Evolutionary conservation across 2,797 vertebrate genomes (phyloP).

Genomic region (Zalophus californianus): DNA sequence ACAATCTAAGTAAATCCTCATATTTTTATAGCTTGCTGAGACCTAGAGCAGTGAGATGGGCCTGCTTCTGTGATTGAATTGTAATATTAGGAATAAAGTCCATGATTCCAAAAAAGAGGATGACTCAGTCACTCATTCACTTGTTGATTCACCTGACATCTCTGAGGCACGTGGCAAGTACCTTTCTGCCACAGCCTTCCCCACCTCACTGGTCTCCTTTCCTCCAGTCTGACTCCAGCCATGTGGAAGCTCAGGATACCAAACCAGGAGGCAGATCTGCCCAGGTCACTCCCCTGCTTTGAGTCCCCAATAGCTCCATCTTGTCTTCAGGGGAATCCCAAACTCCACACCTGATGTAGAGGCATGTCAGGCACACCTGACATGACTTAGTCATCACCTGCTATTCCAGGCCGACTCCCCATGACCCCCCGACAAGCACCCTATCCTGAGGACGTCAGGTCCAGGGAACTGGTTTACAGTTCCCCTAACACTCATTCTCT

Average conservation of each 20-base stretch:
- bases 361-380: too few species aligned
- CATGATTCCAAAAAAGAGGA: background rate
- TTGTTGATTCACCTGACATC: background rate
- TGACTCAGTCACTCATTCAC: background rate
- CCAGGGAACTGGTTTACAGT: background rate
- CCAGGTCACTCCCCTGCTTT: background rate
- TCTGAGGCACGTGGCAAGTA: background rate
- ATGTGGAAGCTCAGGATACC: background rate
- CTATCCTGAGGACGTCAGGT: accelerated
- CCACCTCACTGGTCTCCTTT: background rate
- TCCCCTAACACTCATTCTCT: accelerated
- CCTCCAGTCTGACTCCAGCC: background rate
- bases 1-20: background rate
- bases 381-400: background rate
- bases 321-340: background rate
- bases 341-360: background rate
- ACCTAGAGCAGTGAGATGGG: background rate
- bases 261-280: background rate
- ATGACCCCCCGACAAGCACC: accelerated
- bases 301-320: background rate
- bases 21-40: background rate
- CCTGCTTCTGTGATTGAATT: background rate
- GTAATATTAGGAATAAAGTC: background rate
- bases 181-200: background rate
- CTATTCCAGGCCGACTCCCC: accelerated